Conservation (phyloP, 2,797 vertebrate genomes). For the Poecilia wingei region DNA sequence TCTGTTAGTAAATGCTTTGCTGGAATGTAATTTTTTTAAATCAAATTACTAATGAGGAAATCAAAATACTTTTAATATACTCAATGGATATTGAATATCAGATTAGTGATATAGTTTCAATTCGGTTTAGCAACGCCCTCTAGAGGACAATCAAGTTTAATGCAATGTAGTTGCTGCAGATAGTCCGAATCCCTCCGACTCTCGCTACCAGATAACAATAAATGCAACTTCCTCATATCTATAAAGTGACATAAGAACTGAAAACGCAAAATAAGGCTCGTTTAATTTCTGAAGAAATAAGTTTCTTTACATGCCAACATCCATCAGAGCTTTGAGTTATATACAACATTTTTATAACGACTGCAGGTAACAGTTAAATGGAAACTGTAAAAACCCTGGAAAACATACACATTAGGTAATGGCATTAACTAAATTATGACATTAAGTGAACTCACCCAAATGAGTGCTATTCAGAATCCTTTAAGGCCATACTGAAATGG, state of each 20-base stretch:
- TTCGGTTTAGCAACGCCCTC: constrained; percentile 40
- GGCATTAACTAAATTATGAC: no score
- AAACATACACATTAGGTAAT: no score
- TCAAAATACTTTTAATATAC: not conserved
- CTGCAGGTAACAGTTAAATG: no score
- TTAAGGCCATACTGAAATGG: not conserved
- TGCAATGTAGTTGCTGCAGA: not conserved
- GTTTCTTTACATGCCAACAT: not conserved
- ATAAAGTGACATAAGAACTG: not conserved
- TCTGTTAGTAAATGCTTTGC: not conserved
- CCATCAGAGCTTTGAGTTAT: not conserved
- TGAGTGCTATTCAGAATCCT: not conserved
- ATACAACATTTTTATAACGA: no score
- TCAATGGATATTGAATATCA: not conserved
- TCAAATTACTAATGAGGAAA: not conserved
- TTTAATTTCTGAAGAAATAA: not conserved
- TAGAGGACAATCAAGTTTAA: constrained; percentile 34
- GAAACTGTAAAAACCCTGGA: no score
- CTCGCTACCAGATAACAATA: not conserved
- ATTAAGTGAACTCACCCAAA: not conserved
- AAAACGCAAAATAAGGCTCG: not conserved
- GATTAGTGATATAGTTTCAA: not conserved
- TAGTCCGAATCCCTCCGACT: not conserved
- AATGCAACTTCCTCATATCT: not conserved
- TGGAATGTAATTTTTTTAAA: not conserved